Percentiles rank a stretch among this genome's conserved stretches.
Evolutionary conservation across 2,888 invertebrate species (phyloP).

Genomic region (Tetrapedia diversipes): DNA sequence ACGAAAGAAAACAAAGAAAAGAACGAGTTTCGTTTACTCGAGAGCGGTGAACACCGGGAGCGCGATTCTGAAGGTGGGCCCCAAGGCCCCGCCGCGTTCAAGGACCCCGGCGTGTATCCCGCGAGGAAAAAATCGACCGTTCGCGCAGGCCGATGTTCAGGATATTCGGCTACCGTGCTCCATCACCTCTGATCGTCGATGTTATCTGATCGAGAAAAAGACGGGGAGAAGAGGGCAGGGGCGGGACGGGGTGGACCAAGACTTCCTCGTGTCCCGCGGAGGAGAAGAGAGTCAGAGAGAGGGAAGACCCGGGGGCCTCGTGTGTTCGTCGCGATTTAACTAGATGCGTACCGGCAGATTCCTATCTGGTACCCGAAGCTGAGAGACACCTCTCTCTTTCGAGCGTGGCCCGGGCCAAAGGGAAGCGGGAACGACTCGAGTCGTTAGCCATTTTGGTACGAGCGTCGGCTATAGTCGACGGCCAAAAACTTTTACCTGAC

Average conservation of each 20-base stretch:
- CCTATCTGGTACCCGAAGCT: slow-evolving; percentile 59
- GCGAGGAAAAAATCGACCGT: slow-evolving; percentile 22
- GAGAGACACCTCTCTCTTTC: slow-evolving; percentile 29
- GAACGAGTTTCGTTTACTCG: not conserved
- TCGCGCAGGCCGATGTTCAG: slow-evolving; percentile 45
- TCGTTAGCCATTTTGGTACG: too few species aligned
- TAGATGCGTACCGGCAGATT: slow-evolving; percentile 63
- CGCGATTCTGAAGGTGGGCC: slow-evolving; percentile 6
- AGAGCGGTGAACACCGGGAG: not conserved
- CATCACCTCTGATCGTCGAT: slow-evolving; percentile 62
- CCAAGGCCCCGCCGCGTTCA: slow-evolving; percentile 38
- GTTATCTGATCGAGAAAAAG: slow-evolving; percentile 55
- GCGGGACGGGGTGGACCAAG: slow-evolving; percentile 13
- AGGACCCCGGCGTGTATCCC: slow-evolving; percentile 41
- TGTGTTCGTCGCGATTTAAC: slow-evolving; percentile 61
- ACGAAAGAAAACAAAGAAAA: too few species aligned
- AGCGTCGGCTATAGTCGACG: too few species aligned
- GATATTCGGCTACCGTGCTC: slow-evolving; percentile 70
- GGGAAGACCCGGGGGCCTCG: not conserved
- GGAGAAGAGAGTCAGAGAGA: not conserved
- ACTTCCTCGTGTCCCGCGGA: slow-evolving; percentile 57
- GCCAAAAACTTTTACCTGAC: too few species aligned
- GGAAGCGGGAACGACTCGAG: not conserved
- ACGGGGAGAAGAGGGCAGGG: slow-evolving; percentile 8
- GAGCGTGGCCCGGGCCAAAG: not conserved